Evolutionary conservation across 2,113 vertebrate species (phyloP).

Genomic region (Chiloscyllium plagiosum): DNA sequence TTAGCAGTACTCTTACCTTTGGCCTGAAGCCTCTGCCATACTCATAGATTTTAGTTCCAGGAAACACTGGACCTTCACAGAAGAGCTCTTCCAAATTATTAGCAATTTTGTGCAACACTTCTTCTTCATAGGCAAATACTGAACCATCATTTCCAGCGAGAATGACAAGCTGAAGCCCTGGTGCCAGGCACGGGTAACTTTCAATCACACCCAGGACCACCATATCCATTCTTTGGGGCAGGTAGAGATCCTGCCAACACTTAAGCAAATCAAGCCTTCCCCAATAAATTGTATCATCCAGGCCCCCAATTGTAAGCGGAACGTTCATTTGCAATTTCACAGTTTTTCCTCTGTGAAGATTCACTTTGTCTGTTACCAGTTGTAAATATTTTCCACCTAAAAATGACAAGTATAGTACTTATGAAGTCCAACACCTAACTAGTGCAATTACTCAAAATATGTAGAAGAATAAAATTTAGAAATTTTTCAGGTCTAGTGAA

Average conservation of each 20-base stretch:
- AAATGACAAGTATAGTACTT: not conserved
- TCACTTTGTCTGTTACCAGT: not conserved
- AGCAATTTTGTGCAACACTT: constrained; percentile 39
- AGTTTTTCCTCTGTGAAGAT: not conserved
- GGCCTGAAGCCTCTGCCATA: not conserved
- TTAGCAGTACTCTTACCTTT: not conserved
- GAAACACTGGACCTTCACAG: not conserved
- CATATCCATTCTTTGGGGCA: constrained; percentile 38
- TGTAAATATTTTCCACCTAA: not conserved
- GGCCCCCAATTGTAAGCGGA: constrained; percentile 18
- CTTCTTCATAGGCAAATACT: constrained; percentile 39
- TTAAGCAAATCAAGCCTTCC: constrained; percentile 23
- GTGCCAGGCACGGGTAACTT: constrained; percentile 16
- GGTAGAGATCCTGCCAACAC: constrained; percentile 39
- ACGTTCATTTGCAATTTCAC: fast-evolving
- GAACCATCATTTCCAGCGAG: constrained; percentile 23
- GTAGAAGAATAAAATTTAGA: not conserved
- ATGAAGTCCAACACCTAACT: not conserved
- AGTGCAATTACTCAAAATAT: not conserved
- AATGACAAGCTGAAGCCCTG: constrained; percentile 37
- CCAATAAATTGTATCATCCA: constrained; percentile 36
- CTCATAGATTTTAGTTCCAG: not conserved
- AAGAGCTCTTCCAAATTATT: not conserved
- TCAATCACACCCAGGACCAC: constrained; percentile 39
- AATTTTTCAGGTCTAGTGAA: not conserved